These are phyloP conservation scores for Antechinus stuartii DNA, from an alignment of 2,113 vertebrate genomes.

Conservation along the genomic window DNA sequence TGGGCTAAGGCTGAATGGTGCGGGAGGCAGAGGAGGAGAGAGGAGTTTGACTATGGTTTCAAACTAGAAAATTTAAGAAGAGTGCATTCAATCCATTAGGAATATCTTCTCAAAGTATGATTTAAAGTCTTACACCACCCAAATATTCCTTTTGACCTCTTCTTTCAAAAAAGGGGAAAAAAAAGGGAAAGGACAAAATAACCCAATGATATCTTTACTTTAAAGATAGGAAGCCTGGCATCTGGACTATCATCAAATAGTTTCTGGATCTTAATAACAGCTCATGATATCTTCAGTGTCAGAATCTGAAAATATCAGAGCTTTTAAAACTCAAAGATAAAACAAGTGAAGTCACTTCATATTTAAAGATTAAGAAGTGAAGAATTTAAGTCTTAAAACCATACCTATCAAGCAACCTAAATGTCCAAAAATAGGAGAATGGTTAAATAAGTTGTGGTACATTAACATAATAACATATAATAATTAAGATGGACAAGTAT, in stretches of 20 bases:
- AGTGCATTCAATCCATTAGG: neutral
- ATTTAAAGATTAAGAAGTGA: constrained; percentile 60
- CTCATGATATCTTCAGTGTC: constrained; percentile 54
- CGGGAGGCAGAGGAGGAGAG: neutral
- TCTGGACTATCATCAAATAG: constrained; percentile 35
- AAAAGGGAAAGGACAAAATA: neutral
- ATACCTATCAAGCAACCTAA: constrained; percentile 24
- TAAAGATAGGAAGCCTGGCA: constrained; percentile 40
- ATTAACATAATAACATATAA: neutral
- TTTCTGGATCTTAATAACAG: constrained; percentile 59
- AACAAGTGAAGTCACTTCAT: constrained; percentile 57
- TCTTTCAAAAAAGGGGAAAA: neutral
- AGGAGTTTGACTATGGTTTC: neutral
- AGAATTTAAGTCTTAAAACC: constrained; percentile 66
- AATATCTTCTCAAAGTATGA: neutral
- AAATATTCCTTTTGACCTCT: constrained; percentile 2
- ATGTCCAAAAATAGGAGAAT: neutral
- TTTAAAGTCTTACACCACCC: neutral
- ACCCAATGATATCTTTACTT: constrained; percentile 30
- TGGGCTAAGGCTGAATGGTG: neutral
- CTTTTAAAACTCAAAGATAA: constrained; percentile 72
- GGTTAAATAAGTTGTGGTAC: neutral
- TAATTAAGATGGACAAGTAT: neutral
- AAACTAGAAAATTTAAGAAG: neutral
- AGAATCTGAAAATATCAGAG: constrained; percentile 66